Evolutionary conservation across 2,888 invertebrate species (phyloP), one percentile per base, ranked within the genome.

Genomic region (Tetragonisca angustula): DNA sequence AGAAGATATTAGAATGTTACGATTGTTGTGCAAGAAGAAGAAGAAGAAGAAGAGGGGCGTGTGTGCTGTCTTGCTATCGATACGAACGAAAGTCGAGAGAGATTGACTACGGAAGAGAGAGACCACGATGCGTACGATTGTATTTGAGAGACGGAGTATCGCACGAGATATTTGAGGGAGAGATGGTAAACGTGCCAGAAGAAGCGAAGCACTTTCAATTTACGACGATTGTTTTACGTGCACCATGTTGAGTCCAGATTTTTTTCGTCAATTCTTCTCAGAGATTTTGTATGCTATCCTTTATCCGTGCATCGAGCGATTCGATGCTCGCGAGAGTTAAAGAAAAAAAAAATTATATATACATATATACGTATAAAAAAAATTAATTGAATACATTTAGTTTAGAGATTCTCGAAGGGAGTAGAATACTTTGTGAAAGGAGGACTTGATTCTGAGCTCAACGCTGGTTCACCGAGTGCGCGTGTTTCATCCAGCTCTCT

Each of bases 401-500:
- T 36, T 77, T 64, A 62, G n/a, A 69, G 2, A 52, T 9, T 21
- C 27, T n/a, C 19, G 21, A 72, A 61, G 21, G 62, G 49, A 50
- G 17, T 72, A 24, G 49, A 49, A 52, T 56, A 21, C 49, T 72
- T 76, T 32, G 2, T 43, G 43, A 43, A 73, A 27, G 49, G 43
- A 50, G 72, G 74, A 75, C 59, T 76, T 72, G 64, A 76, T 77
- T 77, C 59, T 65, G 75, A 81, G 72, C 79, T 84, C 79, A 79
- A 79, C 76, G 81, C 73, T 73, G 87, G 76, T 88, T 88, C 76
- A 83, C 75, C 84, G 79, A 68, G 87, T 80, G 85, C 77, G 68
- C 75, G 72, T 85, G 75, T 86, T 81, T 84, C 70, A 77, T 36
- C 69, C 81, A 84, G 67, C 76, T 84, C 79, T 84, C 76, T 88